Evolutionary conservation across 2,888 invertebrate species (phyloP), one percentile per base, ranked within the genome.

Genomic region (Ochropleura leucogaster): DNA sequence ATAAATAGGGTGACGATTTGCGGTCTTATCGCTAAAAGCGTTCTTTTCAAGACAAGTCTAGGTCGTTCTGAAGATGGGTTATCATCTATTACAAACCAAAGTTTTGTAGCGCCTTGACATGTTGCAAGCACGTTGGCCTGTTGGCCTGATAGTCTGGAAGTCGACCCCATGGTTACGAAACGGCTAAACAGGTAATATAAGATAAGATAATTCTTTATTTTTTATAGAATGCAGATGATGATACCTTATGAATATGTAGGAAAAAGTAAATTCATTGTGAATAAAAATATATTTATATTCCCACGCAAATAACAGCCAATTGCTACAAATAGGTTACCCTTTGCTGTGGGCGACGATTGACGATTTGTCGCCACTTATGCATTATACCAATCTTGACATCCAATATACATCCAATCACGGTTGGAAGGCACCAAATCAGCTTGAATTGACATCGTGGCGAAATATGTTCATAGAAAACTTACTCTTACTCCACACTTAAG

Each of bases 331-430:
- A 79, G 75, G 60, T 78, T 72, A 78, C 74, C 49, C 63, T 69
- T 74, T 74, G 71, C 79, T 82, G 63, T 72, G 63, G 70, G 68
- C 71, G 63, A 72, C 68, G 79, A 82, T 84, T 74, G 62, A 66
- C 86, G 82, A 85, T 85, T 85, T 85, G 69, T 77, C 74, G 77
- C 84, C 80, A 85, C 84, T 85, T 85, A 85, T 74, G 59, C 74
- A 82, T 82, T 82, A 82, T 59, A 82, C 68, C 70, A 64, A 81
- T 82, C 76, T 63, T 81, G 68, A 63, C 55, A 77, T 53, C 79
- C 63, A 83, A 85, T 81, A 85, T 70, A 72, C 53, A 77, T 75
- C 66, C 70, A 72, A 68, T 65, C 67, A 70, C 20, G 20, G 44
- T 57, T 70, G 59, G 46, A 55, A 64, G 53, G 18, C 20, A 72